Percentiles rank a stretch among this genome's conserved stretches.
Evolutionary conservation across 2,797 vertebrate species (phyloP).

Genomic region (Ispidina picta): DNA sequence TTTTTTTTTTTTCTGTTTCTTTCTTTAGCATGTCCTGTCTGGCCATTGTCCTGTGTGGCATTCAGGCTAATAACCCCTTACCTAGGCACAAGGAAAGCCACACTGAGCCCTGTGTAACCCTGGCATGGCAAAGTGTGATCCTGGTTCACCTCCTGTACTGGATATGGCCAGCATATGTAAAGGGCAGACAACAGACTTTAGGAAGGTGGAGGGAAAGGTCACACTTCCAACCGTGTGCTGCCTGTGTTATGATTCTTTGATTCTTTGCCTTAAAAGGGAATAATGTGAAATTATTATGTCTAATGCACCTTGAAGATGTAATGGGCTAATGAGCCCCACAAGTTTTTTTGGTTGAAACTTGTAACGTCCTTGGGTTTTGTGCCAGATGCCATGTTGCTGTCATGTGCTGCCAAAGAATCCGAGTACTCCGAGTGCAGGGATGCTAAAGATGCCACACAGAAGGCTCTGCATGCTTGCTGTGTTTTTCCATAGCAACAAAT

Average conservation of each 20-base stretch:
- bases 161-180: not conserved
- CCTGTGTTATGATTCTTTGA: not conserved
- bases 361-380: not conserved
- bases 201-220: not conserved
- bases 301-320: not conserved
- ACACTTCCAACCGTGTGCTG: rapidly evolving
- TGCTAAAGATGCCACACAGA: conserved; percentile 54
- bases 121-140: not conserved
- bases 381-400: conserved; percentile 37
- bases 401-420: not conserved
- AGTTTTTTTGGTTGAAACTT: conserved; percentile 4
- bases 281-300: not conserved
- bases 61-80: not conserved
- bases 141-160: not conserved
- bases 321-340: not conserved
- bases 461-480: conserved; percentile 57
- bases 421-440: not conserved
- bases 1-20: rapidly evolving
- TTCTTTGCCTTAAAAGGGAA: not conserved
- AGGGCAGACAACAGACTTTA: not conserved
- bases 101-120: rapidly evolving
- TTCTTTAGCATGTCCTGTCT: not conserved
- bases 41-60: not conserved
- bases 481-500: conserved; percentile 74
- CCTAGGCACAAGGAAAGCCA: not conserved